phyloP scores from a whole-genome alignment of 2,888 invertebrate species.

The Acleris laterana region DNA sequence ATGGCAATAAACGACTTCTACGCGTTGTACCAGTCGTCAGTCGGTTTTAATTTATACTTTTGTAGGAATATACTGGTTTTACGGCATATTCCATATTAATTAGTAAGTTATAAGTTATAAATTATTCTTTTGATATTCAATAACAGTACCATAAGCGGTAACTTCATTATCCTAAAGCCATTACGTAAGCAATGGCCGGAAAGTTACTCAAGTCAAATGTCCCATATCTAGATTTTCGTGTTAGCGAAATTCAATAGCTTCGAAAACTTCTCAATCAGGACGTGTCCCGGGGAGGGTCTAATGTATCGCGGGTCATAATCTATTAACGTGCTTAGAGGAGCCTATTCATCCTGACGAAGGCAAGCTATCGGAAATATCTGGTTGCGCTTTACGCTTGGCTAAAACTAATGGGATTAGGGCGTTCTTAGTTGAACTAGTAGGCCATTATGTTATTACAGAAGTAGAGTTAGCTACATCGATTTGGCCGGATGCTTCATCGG shows the following conservation, averaged over 20 bases:
- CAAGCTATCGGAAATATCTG: slow-evolving; percentile 14
- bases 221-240: slow-evolving; percentile 19
- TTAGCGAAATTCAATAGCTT: slow-evolving; percentile 6
- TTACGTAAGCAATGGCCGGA: background rate
- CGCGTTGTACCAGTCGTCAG: too few species aligned
- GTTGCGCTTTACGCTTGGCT: slow-evolving; percentile 3
- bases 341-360: slow-evolving; percentile 22
- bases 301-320: slow-evolving; percentile 24
- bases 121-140: too few species aligned
- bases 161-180: background rate
- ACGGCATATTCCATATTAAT: too few species aligned
- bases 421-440: slow-evolving; percentile 1
- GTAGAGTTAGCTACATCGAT: too few species aligned
- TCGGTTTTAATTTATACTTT: too few species aligned
- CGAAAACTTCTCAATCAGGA: slow-evolving; percentile 21
- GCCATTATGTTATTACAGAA: too few species aligned
- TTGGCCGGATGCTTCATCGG: too few species aligned
- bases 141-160: too few species aligned
- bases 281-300: slow-evolving; percentile 3
- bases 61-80: too few species aligned
- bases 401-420: background rate
- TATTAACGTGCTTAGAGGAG: slow-evolving; percentile 21
- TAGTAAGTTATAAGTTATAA: too few species aligned
- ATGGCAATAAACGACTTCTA: too few species aligned
- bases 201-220: slow-evolving; percentile 13